Evolutionary conservation across 2,888 invertebrate genomes (phyloP), one percentile per base, ranked within the genome.

Genomic region (Eucera pruinosa): DNA sequence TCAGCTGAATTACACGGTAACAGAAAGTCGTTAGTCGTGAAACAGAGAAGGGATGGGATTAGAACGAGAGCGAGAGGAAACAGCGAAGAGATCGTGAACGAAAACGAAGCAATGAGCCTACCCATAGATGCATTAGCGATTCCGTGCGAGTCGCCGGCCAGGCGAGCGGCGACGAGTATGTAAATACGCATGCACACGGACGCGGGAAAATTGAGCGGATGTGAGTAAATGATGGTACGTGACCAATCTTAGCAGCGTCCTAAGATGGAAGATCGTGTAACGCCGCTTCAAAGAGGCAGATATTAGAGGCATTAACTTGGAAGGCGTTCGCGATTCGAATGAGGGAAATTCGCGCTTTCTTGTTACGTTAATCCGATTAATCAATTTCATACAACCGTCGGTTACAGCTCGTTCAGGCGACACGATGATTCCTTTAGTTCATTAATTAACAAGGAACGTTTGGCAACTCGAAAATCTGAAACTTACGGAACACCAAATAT

Each of bases 171-270:
- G 58, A 78, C 73, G 52, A 55, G 78, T 69, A 78, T 72, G 78
- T 75, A 80, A 74, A 79, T 80, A 79, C 66, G 48, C 41, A 71
- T 65, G 57, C 71, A 65, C 80, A 41, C 41, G 54, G 66, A 58
- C 57, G 55, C 33, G 58, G 50, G 66, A 68, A 76, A 68, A 67
- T 69, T 65, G 69, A 73, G 62, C 78, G 79, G 71, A 79, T 76
- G 77, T 57, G 69, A 65, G 68, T 80, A 72, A 80, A 80, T 75
- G 80, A 76, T 62, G 64, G 66, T 71, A 80, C 79, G 80, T 80
- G 80, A 72, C 75, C 68, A 76, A 80, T 80, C 76, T 65, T 52
- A 30, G 48, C 9, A 20, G 18, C 18, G 61, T 39, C 65, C 20
- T 18, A 55, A 36, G 75, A 54, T 47, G 39, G 25, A 23, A 39